A percentile compares a stretch with the other conserved stretches of the same genome.
phyloP scores from a whole-genome alignment of 1,140 invertebrate genomes.

The Drosophila kanapiae region DNA sequence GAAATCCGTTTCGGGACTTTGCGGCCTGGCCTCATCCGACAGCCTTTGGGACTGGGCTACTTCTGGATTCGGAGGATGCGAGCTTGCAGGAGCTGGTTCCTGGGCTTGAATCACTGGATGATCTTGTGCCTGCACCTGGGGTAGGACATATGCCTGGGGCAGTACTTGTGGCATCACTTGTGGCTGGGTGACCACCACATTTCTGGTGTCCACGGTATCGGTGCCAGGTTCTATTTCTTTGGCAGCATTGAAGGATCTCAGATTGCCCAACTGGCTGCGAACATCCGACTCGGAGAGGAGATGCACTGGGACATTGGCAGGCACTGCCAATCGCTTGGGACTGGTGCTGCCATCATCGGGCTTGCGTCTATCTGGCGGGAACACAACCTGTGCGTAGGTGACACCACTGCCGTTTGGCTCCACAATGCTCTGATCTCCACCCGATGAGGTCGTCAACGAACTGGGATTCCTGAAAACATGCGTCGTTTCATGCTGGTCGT shows the following conservation, averaged over 20 bases:
- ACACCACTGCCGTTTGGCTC: constrained; percentile 68
- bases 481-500: constrained; percentile 4
- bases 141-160: constrained; percentile 17
- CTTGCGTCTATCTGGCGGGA: constrained; percentile 78
- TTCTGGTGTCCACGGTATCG: constrained; percentile 30
- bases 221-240: constrained; percentile 8
- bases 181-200: constrained; percentile 24
- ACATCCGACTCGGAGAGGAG: constrained; percentile 78
- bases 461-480: constrained; percentile 75
- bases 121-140: constrained; percentile 1
- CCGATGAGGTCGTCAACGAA: constrained; percentile 72
- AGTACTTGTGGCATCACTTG: not conserved
- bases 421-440: constrained; percentile 59
- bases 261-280: constrained; percentile 66
- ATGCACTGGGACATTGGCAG: constrained; percentile 77
- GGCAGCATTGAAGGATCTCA: constrained; percentile 69
- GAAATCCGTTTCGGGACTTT: constrained; percentile 84
- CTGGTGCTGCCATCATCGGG: constrained; percentile 68
- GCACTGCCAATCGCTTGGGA: constrained; percentile 75
- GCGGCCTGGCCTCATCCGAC: constrained; percentile 56
- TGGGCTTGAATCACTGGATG: not conserved
- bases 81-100: not conserved
- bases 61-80: not conserved
- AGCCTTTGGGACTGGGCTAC: not conserved
- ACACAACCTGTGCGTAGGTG: constrained; percentile 81